phyloP scores from a whole-genome alignment of 2,113 vertebrate genomes.

The Montifringilla adamsi region DNA sequence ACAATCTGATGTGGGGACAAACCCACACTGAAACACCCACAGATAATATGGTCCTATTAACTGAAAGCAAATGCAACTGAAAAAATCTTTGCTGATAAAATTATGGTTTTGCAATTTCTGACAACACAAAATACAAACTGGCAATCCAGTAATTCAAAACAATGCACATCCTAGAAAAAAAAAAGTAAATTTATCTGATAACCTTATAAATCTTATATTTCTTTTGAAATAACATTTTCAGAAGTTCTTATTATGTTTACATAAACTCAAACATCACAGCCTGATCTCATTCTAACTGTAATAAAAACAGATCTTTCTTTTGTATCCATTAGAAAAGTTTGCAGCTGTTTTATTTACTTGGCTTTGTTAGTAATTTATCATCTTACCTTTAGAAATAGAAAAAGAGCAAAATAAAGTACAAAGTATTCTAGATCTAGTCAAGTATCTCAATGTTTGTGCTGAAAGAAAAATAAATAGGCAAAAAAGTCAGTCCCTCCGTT shows the following conservation, averaged over 20 bases:
- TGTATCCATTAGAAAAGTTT: background rate
- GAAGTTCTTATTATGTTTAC: background rate
- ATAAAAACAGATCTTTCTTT: background rate
- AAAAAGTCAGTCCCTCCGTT: background rate
- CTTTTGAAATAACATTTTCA: background rate
- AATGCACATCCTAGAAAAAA: background rate
- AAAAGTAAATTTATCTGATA: background rate
- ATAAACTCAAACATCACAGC: background rate
- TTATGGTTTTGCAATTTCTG: background rate
- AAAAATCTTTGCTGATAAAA: background rate
- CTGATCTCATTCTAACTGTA: background rate
- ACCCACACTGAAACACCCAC: constrained; percentile 30
- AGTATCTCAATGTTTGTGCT: background rate
- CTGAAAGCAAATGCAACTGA: background rate
- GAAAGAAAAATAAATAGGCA: background rate
- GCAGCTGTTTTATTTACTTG: background rate
- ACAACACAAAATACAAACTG: background rate
- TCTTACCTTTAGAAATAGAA: background rate
- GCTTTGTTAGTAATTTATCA: background rate
- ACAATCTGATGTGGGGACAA: constrained; percentile 10
- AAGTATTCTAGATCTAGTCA: background rate
- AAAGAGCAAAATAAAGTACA: background rate
- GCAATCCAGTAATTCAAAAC: background rate
- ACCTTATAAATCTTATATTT: background rate
- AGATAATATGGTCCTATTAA: constrained; percentile 35